Conservation (phyloP, 2,113 vertebrate species). For the Baryphthengus martii region DNA sequence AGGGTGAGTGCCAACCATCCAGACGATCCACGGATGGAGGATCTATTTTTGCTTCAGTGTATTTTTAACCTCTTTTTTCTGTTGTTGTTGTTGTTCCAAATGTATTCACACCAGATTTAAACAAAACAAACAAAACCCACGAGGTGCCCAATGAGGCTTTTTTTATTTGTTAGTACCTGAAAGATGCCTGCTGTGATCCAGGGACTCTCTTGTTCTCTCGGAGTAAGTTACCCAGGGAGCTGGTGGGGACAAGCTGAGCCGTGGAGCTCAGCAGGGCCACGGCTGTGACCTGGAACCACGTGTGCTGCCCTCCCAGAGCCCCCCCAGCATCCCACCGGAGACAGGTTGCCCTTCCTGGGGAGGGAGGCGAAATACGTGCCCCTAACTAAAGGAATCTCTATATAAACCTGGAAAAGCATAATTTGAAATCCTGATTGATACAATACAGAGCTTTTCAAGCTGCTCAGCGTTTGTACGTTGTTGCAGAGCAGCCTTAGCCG, state of each 20-base stretch:
- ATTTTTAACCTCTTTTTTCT: constrained; percentile 48
- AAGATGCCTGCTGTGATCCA: background rate
- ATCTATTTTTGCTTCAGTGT: constrained; percentile 45
- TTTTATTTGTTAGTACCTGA: background rate
- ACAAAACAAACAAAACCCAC: background rate
- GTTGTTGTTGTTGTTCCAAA: constrained; percentile 18
- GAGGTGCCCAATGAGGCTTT: background rate
- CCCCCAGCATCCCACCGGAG: background rate
- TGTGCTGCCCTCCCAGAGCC: background rate
- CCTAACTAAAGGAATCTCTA: background rate
- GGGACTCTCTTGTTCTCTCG: background rate
- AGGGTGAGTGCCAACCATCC: constrained; percentile 21
- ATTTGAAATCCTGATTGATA: background rate
- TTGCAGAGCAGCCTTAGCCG: background rate
- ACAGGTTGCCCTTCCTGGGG: background rate
- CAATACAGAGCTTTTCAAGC: background rate
- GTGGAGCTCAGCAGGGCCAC: fast-evolving
- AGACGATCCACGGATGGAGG: background rate
- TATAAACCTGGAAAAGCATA: background rate
- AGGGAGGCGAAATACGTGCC: background rate
- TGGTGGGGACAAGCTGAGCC: background rate
- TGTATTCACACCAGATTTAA: background rate
- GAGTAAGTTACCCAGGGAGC: background rate
- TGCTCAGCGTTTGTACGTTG: background rate
- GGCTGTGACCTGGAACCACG: background rate